Percentiles rank a stretch among this genome's conserved stretches.
Evolutionary conservation across 2,888 invertebrate genomes (phyloP).

Genomic region (Ypsolopha scabrella): DNA sequence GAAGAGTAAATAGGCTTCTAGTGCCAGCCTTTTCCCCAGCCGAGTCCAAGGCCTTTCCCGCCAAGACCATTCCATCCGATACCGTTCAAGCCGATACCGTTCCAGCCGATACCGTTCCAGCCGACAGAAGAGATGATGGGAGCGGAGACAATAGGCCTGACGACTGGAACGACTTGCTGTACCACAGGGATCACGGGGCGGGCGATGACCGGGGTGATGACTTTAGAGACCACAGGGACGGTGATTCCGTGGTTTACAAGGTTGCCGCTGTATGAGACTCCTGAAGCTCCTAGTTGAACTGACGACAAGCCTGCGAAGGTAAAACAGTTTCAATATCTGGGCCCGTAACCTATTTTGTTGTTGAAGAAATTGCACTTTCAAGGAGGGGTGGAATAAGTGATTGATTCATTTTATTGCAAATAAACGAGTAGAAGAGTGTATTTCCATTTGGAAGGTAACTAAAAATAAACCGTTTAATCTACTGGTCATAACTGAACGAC

Average conservation of each 20-base stretch:
- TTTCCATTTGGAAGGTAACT: too few species aligned
- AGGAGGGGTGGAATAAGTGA: too few species aligned
- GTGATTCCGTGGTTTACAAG: slow-evolving; percentile 38
- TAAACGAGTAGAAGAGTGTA: too few species aligned
- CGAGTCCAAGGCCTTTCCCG: background rate
- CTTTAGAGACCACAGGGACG: slow-evolving; percentile 21
- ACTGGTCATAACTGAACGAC: too few species aligned
- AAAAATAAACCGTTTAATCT: too few species aligned
- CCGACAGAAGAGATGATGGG: slow-evolving; percentile 18
- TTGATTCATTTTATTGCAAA: too few species aligned
- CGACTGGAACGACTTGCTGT: background rate
- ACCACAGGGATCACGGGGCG: slow-evolving; percentile 6
- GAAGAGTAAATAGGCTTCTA: background rate
- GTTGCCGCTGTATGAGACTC: slow-evolving; percentile 31
- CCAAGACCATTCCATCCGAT: slow-evolving; percentile 1
- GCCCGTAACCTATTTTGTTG: too few species aligned
- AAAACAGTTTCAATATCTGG: too few species aligned
- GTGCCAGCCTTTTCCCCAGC: slow-evolving; percentile 19
- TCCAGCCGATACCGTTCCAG: slow-evolving; percentile 14
- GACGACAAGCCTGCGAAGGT: slow-evolving; percentile 18
- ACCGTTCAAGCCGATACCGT: too few species aligned
- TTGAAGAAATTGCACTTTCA: too few species aligned
- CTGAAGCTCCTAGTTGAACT: slow-evolving; percentile 15
- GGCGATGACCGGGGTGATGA: background rate
- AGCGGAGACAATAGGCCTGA: slow-evolving; percentile 14